Evolutionary conservation across 1,140 invertebrate species (phyloP), one percentile per base, ranked within the genome.

Genomic region (Drosophila erecta): DNA sequence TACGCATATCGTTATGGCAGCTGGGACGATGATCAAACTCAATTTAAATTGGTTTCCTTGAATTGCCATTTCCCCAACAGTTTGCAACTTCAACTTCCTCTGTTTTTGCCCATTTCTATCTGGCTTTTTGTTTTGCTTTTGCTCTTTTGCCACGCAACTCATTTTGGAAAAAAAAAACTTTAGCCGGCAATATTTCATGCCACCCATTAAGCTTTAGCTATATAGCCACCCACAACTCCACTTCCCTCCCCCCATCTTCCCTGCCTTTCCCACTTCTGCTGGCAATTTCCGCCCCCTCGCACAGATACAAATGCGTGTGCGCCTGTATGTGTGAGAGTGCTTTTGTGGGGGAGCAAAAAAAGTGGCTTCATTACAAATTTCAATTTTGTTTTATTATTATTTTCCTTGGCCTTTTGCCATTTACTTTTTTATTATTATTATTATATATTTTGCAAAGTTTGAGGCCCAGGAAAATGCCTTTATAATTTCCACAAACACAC

Each of bases 361-460:
- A 89, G 76, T 84, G 77, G 85, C 85, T 89, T 90, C 76, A 89
- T 89, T 89, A 89, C 84, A 84, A 89, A 78, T 89, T 89, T 87
- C 84, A 89, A 89, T 89, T 89, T 89, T 84, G 79, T 84, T 89
- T 89, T 89, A 80, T 89, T 84, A 74, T 77, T 85, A 81, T 86
- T 75, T 57, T 41, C 22, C 17, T 30, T 27, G 10, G 44, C 47
- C 27, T 40, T 67, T 71, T 49, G 76, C 81, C 79, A 70, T 85
- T 87, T 66, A 67, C 73, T 86, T 86, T 85, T 78, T 71, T 78
- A 70, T 84, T 79, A 75, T 84, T 83, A 76, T 74, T 76, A 76
- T 85, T 85, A 73, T 84, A 73, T 78, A 81, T 81, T 81, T 67
- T 74, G 59, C 59, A 71, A 77, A 65, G 81, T 74, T 70, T 49